Conservation (phyloP, 1,140 invertebrate species). For the Belonocnema kinseyi region DNA sequence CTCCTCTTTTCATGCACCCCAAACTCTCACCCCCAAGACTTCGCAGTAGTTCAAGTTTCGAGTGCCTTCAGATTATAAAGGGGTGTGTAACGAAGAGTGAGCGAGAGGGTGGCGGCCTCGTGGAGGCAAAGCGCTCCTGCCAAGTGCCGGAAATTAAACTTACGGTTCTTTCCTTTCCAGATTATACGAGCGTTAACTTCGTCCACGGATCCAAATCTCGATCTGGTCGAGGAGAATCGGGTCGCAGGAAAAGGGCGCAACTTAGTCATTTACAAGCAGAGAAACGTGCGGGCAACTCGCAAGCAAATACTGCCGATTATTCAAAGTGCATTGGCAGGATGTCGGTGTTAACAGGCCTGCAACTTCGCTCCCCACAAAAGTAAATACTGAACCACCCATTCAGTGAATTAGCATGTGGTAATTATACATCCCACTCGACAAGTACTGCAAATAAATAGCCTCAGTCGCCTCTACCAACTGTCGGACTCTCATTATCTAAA, state of each 20-base stretch:
- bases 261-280: conserved; percentile 73
- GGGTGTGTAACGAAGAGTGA: conserved; percentile 36
- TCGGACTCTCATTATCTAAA: no score
- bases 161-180: conserved; percentile 53
- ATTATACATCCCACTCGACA: conserved; percentile 41
- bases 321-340: conserved; percentile 64
- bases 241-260: conserved; percentile 50
- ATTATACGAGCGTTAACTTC: conserved; percentile 60
- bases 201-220: conserved; percentile 55
- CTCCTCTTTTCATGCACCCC: conserved; percentile 22
- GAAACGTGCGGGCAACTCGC: conserved; percentile 77
- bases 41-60: conserved; percentile 28
- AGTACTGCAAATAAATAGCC: conserved; percentile 46
- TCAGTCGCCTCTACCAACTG: background rate
- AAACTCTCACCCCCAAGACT: conserved; percentile 8
- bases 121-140: conserved; percentile 6
- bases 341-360: conserved; percentile 50
- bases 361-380: conserved; percentile 41
- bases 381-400: conserved; percentile 46
- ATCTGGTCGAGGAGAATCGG: conserved; percentile 60
- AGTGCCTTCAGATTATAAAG: conserved; percentile 29
- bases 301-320: conserved; percentile 81
- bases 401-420: conserved; percentile 48
- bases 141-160: conserved; percentile 49
- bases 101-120: conserved; percentile 40